Conservation (phyloP, 2,797 vertebrate species). For the Scolopax rusticola region DNA sequence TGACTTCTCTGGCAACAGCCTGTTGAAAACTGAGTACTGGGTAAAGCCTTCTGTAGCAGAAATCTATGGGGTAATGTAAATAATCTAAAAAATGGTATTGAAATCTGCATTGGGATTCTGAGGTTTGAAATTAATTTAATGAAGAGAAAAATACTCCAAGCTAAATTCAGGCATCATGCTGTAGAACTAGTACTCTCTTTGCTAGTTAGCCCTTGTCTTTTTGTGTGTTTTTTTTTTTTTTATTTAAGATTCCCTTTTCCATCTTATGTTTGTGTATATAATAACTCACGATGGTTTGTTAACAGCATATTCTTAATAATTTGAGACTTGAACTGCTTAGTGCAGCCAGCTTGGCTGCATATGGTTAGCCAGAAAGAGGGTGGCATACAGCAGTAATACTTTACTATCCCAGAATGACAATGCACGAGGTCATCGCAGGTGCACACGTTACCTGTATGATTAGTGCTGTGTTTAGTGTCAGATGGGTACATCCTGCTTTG, state of each 20-base stretch:
- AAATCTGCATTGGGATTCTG: not conserved
- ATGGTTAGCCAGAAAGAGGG: not conserved
- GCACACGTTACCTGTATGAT: not conserved
- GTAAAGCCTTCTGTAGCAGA: not conserved
- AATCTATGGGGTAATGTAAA: not conserved
- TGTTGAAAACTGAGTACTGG: not conserved
- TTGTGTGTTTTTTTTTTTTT: too few relatives aligned
- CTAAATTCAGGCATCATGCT: not conserved
- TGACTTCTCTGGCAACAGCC: not conserved
- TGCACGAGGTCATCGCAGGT: not conserved
- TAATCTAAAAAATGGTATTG: not conserved
- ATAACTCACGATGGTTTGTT: not conserved
- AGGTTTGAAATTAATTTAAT: constrained; percentile 5
- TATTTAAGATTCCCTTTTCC: not conserved
- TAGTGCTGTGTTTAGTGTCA: not conserved
- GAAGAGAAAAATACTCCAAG: not conserved
- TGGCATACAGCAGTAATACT: not conserved
- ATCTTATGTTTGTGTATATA: not conserved
- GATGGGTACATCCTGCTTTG: not conserved
- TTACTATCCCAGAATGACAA: not conserved
- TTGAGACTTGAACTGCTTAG: not conserved
- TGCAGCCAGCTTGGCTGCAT: not conserved
- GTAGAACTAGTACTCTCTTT: not conserved
- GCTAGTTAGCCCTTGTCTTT: not conserved
- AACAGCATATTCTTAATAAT: not conserved